Evolutionary conservation across 2,888 invertebrate species (phyloP).

Genomic region (Hipparchia semele): DNA sequence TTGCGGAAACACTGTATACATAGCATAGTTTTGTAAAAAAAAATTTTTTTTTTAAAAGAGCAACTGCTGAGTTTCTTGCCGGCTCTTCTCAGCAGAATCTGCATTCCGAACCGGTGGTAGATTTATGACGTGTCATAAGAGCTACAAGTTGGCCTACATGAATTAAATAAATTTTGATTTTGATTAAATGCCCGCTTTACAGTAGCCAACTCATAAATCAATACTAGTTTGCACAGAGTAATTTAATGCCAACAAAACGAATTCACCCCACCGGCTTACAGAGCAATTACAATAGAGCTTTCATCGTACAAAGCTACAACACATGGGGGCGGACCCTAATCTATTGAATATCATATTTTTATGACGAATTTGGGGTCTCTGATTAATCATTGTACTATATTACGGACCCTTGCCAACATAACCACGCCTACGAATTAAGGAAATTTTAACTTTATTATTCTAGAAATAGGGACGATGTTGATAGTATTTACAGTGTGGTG

Average conservation of each 20-base stretch:
- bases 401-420: slow-evolving; percentile 26
- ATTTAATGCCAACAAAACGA: slow-evolving; percentile 16
- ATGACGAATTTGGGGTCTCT: slow-evolving; percentile 49
- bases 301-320: slow-evolving; percentile 33
- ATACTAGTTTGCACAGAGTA: slow-evolving; percentile 2
- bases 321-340: slow-evolving; percentile 42
- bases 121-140: too few species aligned
- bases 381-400: slow-evolving; percentile 49
- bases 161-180: too few species aligned
- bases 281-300: slow-evolving; percentile 37
- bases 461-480: slow-evolving; percentile 15
- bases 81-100: too few species aligned
- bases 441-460: slow-evolving; percentile 22
- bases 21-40: too few species aligned
- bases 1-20: too few species aligned
- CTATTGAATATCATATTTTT: slow-evolving; percentile 58
- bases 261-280: slow-evolving; percentile 20
- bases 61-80: too few species aligned
- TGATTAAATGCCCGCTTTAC: neutral
- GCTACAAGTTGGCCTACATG: too few species aligned
- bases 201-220: neutral
- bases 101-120: too few species aligned
- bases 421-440: neutral
- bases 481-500: slow-evolving; percentile 19
- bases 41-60: too few species aligned